These are phyloP conservation scores for Tetramorium parvispinum DNA, from an alignment of 1,140 invertebrate species.

Conservation along the genomic window DNA sequence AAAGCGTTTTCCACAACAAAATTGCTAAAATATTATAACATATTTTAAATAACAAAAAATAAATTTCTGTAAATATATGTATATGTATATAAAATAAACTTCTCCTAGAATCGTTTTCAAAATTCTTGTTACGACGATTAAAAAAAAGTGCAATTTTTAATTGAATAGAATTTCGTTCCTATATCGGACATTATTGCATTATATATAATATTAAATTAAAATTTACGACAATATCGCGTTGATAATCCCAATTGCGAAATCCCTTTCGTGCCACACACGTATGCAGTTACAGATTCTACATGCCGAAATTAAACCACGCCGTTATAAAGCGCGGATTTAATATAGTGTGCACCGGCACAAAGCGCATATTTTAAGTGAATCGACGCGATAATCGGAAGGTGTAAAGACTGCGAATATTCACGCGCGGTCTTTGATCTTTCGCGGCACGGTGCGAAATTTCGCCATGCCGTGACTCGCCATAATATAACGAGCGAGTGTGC, in stretches of 20 bases:
- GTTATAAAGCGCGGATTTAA: not conserved
- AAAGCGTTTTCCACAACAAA: not conserved
- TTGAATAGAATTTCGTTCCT: not conserved
- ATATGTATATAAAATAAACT: not conserved
- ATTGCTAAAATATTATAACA: slow-evolving; percentile 9
- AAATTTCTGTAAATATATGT: not conserved
- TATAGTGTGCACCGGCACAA: slow-evolving; percentile 3
- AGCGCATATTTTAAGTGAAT: slow-evolving; percentile 40
- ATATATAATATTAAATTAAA: not conserved
- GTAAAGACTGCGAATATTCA: slow-evolving; percentile 21
- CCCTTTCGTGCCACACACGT: not conserved
- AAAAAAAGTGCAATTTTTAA: not conserved
- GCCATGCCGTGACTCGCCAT: slow-evolving; percentile 1
- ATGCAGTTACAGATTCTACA: not conserved
- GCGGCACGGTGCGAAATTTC: not conserved
- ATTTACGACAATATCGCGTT: slow-evolving; percentile 3
- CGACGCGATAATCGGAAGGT: slow-evolving; percentile 23
- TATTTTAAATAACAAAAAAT: not conserved
- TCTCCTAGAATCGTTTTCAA: not conserved
- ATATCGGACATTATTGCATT: not conserved
- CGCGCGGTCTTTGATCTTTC: slow-evolving; percentile 29
- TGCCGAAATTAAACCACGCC: slow-evolving; percentile 12
- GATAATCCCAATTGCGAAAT: not conserved
- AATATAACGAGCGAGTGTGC: slow-evolving; percentile 18
- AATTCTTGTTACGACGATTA: not conserved